These are phyloP conservation scores for Neostethus bicornis DNA, from an alignment of 2,797 vertebrate species.

Conservation along the genomic window DNA sequence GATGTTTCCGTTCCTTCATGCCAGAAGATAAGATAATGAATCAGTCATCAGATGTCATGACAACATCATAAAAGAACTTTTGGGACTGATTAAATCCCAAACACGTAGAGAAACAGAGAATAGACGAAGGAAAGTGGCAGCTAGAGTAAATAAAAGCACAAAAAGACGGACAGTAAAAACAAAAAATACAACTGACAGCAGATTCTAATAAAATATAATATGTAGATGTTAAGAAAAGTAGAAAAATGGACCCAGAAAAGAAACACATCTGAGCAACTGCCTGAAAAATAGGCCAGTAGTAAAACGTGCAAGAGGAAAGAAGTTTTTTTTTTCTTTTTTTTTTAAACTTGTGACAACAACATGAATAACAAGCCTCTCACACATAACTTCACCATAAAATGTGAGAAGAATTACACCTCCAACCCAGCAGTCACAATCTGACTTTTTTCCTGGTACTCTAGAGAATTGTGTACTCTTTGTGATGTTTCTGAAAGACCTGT, in stretches of 20 bases:
- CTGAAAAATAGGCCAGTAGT: constrained; percentile 56
- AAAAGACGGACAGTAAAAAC: constrained; percentile 9
- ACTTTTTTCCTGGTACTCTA: constrained; percentile 25
- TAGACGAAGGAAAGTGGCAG: constrained; percentile 53
- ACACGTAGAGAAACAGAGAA: constrained; percentile 66
- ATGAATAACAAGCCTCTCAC: constrained; percentile 71
- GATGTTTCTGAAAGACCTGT: constrained; percentile 21
- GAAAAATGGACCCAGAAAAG: constrained; percentile 41
- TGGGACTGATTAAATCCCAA: constrained; percentile 79
- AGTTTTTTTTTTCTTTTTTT: constrained; percentile 49
- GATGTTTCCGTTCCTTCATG: constrained; percentile 58
- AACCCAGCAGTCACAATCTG: constrained; percentile 55
- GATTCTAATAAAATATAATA: constrained; percentile 79
- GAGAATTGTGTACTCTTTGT: constrained; percentile 21
- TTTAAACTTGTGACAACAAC: constrained; percentile 69
- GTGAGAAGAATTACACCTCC: constrained; percentile 63
- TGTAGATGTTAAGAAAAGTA: constrained; percentile 73
- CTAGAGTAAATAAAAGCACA: constrained; percentile 22
- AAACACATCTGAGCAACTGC: constrained; percentile 41
- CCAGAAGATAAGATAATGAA: constrained; percentile 82
- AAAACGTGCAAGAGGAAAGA: constrained; percentile 32
- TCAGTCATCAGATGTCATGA: constrained; percentile 77
- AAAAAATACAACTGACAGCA: constrained; percentile 54
- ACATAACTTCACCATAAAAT: constrained; percentile 61
- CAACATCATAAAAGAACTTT: constrained; percentile 81